Percentiles rank a stretch among this genome's conserved stretches.
These are phyloP conservation scores for Junonia oenone DNA, from an alignment of 2,888 invertebrate genomes.

Conservation along the genomic window DNA sequence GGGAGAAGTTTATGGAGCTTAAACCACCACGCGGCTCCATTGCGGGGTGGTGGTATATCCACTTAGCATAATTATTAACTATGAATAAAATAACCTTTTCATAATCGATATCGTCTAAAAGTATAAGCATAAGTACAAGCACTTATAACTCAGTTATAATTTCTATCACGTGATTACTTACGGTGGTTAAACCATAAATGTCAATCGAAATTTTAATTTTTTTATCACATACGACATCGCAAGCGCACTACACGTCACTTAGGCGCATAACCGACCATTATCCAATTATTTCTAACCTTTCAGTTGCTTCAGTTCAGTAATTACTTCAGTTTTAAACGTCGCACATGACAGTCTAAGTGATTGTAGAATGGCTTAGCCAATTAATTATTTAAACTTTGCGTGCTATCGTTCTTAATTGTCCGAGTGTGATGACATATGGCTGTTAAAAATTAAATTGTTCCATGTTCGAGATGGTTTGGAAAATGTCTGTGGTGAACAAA, in stretches of 20 bases:
- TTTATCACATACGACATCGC: conserved; percentile 39
- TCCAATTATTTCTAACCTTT: conserved; percentile 79
- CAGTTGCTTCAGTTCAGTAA: conserved; percentile 48
- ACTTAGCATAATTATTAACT: too few relatives aligned
- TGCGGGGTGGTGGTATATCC: too few relatives aligned
- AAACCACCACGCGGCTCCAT: too few relatives aligned
- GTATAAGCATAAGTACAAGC: too few relatives aligned
- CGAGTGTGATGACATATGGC: conserved; percentile 12
- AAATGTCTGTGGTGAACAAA: too few relatives aligned
- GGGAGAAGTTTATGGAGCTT: too few relatives aligned
- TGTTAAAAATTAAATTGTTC: background rate
- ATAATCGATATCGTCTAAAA: too few relatives aligned
- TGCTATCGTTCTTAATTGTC: conserved; percentile 60
- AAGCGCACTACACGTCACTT: conserved; percentile 58
- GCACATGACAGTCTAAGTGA: conserved; percentile 75
- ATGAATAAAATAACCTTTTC: too few relatives aligned
- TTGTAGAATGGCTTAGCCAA: conserved; percentile 63
- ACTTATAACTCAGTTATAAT: too few relatives aligned
- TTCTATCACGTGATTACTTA: too few relatives aligned
- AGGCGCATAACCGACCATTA: conserved; percentile 66
- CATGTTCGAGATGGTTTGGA: background rate
- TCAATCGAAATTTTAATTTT: conserved; percentile 11
- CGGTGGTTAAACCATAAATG: conserved; percentile 1
- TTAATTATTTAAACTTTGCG: conserved; percentile 76
- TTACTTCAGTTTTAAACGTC: conserved; percentile 58